phyloP scores from a whole-genome alignment of 2,888 invertebrate species.

The Saturnia japonica region DNA sequence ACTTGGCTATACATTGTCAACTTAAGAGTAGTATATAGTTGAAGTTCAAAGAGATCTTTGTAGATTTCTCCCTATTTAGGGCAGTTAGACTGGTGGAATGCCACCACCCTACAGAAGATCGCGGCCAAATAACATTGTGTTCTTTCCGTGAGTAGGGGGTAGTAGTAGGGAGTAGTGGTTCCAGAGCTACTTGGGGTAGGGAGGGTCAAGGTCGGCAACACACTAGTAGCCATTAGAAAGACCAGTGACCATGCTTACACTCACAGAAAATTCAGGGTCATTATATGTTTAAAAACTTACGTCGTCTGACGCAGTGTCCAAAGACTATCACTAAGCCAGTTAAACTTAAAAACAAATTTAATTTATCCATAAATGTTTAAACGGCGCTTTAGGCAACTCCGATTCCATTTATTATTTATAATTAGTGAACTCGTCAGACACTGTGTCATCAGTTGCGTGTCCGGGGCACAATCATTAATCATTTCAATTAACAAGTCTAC shows the following conservation, averaged over 20 bases:
- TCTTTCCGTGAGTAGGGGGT: too few species aligned
- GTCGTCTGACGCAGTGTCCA: neutral
- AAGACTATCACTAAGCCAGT: neutral
- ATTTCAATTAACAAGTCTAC: neutral
- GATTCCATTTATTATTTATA: neutral
- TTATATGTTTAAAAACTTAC: neutral
- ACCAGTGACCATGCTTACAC: neutral
- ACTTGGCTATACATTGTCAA: too few species aligned
- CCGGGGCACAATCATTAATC: neutral
- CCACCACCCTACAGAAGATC: neutral
- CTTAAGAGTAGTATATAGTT: too few species aligned
- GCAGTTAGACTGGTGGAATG: too few species aligned
- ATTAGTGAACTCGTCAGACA: slow-evolving; percentile 1
- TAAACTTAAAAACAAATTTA: neutral
- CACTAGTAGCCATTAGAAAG: too few species aligned
- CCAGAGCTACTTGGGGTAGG: too few species aligned
- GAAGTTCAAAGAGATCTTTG: too few species aligned
- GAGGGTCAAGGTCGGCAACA: neutral
- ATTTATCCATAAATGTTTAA: neutral
- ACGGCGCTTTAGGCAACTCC: neutral
- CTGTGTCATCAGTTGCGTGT: neutral
- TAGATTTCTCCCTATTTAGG: too few species aligned
- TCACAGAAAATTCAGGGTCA: neutral
- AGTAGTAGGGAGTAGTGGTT: too few species aligned
- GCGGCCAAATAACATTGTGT: too few species aligned